These are phyloP conservation scores for Apeltes quadracus DNA, from an alignment of 2,113 vertebrate genomes.

Conservation along the genomic window DNA sequence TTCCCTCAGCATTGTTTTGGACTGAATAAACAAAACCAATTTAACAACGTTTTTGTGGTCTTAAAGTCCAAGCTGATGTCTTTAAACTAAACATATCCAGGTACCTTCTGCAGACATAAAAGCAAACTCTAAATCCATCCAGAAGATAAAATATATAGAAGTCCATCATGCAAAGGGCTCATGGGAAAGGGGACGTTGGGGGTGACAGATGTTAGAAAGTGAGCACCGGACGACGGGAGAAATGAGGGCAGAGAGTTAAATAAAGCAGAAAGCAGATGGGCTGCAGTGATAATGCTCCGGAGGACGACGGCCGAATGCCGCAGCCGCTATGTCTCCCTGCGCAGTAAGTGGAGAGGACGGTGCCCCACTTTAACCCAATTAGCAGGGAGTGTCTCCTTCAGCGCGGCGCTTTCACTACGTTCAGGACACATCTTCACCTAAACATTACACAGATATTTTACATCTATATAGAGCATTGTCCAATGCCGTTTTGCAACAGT, in stretches of 20 bases:
- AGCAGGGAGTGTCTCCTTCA: slow-evolving; percentile 50
- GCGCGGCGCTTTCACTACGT: slow-evolving; percentile 11
- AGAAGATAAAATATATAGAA: neutral
- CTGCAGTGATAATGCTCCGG: slow-evolving; percentile 3
- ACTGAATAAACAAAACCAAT: neutral
- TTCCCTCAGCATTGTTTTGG: neutral
- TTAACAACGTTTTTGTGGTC: neutral
- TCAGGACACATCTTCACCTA: slow-evolving; percentile 17
- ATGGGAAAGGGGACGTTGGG: slow-evolving; percentile 16
- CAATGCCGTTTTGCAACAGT: neutral
- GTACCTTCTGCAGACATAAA: neutral
- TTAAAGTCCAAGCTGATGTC: neutral
- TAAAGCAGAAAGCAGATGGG: slow-evolving; percentile 5
- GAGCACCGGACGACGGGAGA: slow-evolving; percentile 37
- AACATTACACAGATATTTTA: neutral
- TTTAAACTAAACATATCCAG: neutral
- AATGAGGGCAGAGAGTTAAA: slow-evolving; percentile 54
- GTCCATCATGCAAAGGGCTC: slow-evolving; percentile 27
- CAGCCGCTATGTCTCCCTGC: slow-evolving; percentile 12
- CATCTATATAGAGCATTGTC: neutral
- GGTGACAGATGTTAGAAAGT: slow-evolving; percentile 54
- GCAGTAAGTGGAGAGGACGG: slow-evolving; percentile 57
- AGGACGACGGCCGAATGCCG: slow-evolving; percentile 31
- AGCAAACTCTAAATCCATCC: neutral
- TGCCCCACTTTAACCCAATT: slow-evolving; percentile 59